Evolutionary conservation across 2,113 vertebrate genomes (phyloP), one percentile per base, ranked within the genome.

Genomic region (Sebastes schlegelii): DNA sequence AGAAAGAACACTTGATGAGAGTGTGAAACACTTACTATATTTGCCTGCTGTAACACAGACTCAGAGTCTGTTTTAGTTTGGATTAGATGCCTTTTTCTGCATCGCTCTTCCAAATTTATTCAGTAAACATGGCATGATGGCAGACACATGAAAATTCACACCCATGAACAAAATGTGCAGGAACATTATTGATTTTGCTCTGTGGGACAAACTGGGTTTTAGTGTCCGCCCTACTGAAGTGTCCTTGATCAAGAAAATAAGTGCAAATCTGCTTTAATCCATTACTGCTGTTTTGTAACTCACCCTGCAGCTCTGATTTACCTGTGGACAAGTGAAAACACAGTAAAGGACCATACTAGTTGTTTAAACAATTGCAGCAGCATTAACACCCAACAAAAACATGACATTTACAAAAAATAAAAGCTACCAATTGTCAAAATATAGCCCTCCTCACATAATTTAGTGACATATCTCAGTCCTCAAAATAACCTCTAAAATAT

Each of bases 401-500:
- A 42, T 63, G 19, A 63, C 14, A 26, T 49, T 71, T 13, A 73
- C 8, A 14, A 49, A 65, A 64, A 45, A 54, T 68, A 40, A 74
- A 26, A 34, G 14, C 6, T 12, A 55, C 1, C 14, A 43, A 48
- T 42, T 51, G 8, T 54, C 26, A 60, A 17, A 68, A 58, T 66
- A 23, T 8, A 65, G 13, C n/a, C 13, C 19, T 40, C 7, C 11
- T 11, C 2, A 17, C 34, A 12, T 21, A 16, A 21, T 64, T 45
- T 58, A 5, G 7, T 64, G 55, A 21, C 63, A 40, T 34, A 57
- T 51, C 9, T 68, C 34, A n/a, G n/a, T 77, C 48, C n/a, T 83
- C 14, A n/a, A 79, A 57, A 84, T 57, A 74, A 65, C 71, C 61
- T 86, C 80, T 34, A 40, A 64, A 45, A 26, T 60, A 46, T 51